phyloP scores from a whole-genome alignment of 2,113 vertebrate genomes.

The Phalacrocorax brasilianus region DNA sequence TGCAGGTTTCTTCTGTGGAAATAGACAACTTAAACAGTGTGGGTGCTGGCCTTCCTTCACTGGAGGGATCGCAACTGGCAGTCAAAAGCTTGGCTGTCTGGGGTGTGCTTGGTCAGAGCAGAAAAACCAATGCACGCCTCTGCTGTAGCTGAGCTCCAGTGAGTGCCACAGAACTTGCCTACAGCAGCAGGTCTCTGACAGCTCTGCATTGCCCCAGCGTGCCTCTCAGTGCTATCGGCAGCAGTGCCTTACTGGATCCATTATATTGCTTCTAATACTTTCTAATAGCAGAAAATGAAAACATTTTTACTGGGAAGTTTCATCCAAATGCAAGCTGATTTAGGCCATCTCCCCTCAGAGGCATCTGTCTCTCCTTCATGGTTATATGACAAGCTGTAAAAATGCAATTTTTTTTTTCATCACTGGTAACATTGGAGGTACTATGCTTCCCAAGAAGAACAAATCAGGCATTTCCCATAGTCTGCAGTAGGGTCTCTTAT shows the following conservation, averaged over 20 bases:
- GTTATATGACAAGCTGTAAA: neutral
- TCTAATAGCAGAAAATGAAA: neutral
- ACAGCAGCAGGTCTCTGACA: neutral
- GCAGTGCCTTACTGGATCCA: neutral
- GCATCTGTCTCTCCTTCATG: neutral
- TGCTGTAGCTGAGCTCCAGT: neutral
- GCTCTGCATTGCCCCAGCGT: accelerated
- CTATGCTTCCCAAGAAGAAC: neutral
- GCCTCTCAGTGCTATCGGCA: neutral
- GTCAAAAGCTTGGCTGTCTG: neutral
- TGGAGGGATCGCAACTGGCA: neutral
- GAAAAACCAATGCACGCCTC: neutral
- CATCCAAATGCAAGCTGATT: neutral
- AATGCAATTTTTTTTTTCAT: neutral
- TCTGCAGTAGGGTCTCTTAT: neutral
- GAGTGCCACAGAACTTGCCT: accelerated
- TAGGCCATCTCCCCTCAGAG: neutral
- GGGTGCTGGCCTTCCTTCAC: neutral
- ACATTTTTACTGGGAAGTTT: neutral
- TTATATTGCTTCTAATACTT: neutral
- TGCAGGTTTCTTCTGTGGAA: neutral
- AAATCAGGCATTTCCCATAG: neutral
- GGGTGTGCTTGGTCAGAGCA: neutral
- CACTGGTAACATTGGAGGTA: neutral
- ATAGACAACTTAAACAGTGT: neutral